Evolutionary conservation across 1,140 invertebrate species (phyloP).

Genomic region (Lepidurus couesii): DNA sequence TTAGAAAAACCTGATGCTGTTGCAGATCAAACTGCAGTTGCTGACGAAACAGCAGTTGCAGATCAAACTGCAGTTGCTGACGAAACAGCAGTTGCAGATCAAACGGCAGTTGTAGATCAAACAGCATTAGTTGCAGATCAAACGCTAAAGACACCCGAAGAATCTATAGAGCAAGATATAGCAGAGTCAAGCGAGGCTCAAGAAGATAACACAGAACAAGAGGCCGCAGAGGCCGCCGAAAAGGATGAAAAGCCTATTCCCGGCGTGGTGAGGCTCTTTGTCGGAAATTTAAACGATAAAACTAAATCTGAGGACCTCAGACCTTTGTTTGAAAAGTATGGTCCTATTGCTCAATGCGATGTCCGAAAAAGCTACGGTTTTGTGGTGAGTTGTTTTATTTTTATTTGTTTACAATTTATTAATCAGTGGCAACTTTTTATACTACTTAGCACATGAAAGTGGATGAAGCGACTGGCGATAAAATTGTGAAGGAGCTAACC

Average conservation of each 20-base stretch:
- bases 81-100: too few species aligned
- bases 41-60: too few species aligned
- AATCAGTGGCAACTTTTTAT: background rate
- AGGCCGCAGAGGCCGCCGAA: background rate
- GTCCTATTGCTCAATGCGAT: conserved; percentile 91
- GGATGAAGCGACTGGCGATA: conserved; percentile 79
- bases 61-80: too few species aligned
- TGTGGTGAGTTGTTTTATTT: conserved; percentile 57
- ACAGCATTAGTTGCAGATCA: background rate
- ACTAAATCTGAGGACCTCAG: conserved; percentile 76
- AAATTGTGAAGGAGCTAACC: conserved; percentile 86
- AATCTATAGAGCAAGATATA: background rate
- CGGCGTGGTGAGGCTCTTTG: conserved; percentile 68
- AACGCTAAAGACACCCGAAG: background rate
- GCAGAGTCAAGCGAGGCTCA: background rate
- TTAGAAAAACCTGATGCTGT: too few species aligned
- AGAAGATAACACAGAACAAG: background rate
- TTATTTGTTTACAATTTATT: conserved; percentile 2
- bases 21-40: too few species aligned
- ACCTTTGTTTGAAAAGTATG: conserved; percentile 88
- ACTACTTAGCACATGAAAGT: conserved; percentile 71
- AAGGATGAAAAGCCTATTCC: conserved; percentile 48
- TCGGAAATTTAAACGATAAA: conserved; percentile 88
- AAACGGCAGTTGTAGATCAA: background rate
- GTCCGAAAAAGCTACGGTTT: conserved; percentile 96